phyloP scores from a whole-genome alignment of 2,888 invertebrate species.

The Torymus aiolomorphi region DNA sequence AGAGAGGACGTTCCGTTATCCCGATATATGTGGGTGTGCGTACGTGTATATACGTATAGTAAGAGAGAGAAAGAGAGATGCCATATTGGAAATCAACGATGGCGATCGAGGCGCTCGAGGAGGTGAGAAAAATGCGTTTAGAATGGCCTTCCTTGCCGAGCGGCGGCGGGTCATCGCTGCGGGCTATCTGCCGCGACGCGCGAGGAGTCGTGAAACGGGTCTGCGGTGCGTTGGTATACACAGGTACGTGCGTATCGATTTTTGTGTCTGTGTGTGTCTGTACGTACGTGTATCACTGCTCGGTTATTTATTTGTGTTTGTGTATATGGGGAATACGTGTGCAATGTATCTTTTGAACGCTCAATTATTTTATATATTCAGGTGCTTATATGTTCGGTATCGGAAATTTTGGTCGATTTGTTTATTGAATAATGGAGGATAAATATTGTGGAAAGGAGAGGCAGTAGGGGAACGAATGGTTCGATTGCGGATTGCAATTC shows the following conservation, averaged over 20 bases:
- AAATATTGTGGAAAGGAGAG: no score
- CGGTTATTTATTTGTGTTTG: background rate
- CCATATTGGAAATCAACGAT: slow-evolving; percentile 23
- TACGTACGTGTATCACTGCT: background rate
- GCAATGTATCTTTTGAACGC: no score
- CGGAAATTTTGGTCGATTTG: no score
- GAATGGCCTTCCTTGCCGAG: slow-evolving; percentile 26
- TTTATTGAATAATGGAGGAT: no score
- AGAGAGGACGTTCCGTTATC: no score
- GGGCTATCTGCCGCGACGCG: slow-evolving; percentile 16
- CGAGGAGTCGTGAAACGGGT: slow-evolving; percentile 5
- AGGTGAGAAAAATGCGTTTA: slow-evolving; percentile 25
- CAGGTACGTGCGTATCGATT: background rate
- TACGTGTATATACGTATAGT: no score
- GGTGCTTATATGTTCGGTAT: no score
- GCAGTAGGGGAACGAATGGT: no score
- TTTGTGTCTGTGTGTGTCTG: background rate
- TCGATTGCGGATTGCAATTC: no score
- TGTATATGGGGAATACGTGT: no score
- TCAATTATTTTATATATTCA: no score
- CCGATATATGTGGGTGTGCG: no score
- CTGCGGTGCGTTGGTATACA: background rate
- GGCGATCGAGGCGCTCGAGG: slow-evolving; percentile 30
- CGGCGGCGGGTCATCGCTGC: slow-evolving; percentile 43
- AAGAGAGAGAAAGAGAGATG: background rate